These are phyloP conservation scores for Takifugu flavidus DNA, from an alignment of 2,113 vertebrate species.

Conservation along the genomic window DNA sequence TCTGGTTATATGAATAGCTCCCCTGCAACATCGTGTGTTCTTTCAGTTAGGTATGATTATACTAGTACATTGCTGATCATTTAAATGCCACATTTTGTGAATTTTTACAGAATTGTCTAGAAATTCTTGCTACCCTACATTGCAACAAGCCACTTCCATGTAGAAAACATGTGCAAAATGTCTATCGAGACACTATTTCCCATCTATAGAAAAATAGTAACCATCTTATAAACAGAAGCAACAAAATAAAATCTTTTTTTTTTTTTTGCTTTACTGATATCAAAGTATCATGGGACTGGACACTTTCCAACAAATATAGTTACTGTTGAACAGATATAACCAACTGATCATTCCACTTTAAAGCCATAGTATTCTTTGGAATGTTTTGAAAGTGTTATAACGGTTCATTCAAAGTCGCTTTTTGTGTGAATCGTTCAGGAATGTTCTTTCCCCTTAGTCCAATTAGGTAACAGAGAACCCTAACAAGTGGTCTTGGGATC, in stretches of 20 bases:
- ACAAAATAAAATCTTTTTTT: conserved; percentile 46
- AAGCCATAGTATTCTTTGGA: conserved; percentile 61
- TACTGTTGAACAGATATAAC: conserved; percentile 8
- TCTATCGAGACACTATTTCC: conserved; percentile 32
- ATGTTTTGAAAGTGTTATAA: conserved; percentile 28
- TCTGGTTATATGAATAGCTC: conserved; percentile 38
- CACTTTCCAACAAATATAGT: conserved; percentile 2
- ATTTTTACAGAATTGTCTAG: not conserved
- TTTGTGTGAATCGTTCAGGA: conserved; percentile 6
- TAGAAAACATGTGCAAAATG: conserved; percentile 59
- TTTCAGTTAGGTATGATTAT: conserved; percentile 11
- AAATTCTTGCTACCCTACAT: conserved; percentile 2
- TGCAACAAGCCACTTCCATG: conserved; percentile 26
- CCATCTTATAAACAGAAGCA: conserved; percentile 51
- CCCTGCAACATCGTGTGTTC: conserved; percentile 29
- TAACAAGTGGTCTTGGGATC: conserved; percentile 2
- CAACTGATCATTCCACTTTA: conserved; percentile 40
- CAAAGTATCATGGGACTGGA: conserved; percentile 18
- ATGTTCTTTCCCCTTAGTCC: conserved; percentile 21
- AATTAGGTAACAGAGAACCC: conserved; percentile 1
- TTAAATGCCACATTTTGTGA: conserved; percentile 20
- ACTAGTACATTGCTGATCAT: conserved; percentile 7
- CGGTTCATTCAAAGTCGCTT: not conserved
- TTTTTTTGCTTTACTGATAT: conserved; percentile 50
- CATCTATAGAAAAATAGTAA: conserved; percentile 58